Evolutionary conservation across 2,113 vertebrate species (phyloP).

Genomic region (Perca flavescens): DNA sequence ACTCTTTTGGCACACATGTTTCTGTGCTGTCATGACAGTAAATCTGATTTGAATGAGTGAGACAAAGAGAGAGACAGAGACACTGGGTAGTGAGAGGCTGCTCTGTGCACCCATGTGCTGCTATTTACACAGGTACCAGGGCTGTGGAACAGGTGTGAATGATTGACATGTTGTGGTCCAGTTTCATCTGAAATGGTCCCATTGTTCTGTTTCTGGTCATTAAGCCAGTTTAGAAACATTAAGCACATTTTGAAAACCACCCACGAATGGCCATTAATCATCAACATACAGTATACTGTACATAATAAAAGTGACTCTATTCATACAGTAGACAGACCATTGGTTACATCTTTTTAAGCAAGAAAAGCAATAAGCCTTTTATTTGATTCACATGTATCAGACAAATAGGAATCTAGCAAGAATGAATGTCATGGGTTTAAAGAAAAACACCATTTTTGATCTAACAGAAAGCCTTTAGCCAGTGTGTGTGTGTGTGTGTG

Average conservation of each 20-base stretch:
- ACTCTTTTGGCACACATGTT: not conserved
- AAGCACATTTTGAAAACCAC: conserved; percentile 3
- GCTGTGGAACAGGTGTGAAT: not conserved
- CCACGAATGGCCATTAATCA: not conserved
- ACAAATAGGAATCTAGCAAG: not conserved
- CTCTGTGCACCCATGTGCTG: conserved; percentile 1
- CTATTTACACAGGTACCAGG: conserved; percentile 21
- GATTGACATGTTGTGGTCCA: conserved; percentile 18
- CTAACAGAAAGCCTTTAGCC: not conserved
- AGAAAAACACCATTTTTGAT: not conserved
- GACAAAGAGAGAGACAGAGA: not conserved
- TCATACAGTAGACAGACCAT: not conserved
- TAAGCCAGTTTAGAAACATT: conserved; percentile 5
- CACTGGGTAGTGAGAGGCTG: not conserved
- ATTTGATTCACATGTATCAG: not conserved
- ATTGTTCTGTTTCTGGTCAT: conserved; percentile 14
- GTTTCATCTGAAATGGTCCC: conserved; percentile 14
- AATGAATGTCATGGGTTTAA: not conserved
- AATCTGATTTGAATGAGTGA: not conserved
- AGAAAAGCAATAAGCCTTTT: not conserved
- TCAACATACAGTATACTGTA: not conserved
- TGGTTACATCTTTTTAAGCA: not conserved
- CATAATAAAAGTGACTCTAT: not conserved
- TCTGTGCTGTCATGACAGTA: not conserved
- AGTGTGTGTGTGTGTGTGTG: too few relatives aligned